These are phyloP conservation scores for Galerucella pusilla DNA, from an alignment of 2,888 invertebrate species.

Conservation along the genomic window DNA sequence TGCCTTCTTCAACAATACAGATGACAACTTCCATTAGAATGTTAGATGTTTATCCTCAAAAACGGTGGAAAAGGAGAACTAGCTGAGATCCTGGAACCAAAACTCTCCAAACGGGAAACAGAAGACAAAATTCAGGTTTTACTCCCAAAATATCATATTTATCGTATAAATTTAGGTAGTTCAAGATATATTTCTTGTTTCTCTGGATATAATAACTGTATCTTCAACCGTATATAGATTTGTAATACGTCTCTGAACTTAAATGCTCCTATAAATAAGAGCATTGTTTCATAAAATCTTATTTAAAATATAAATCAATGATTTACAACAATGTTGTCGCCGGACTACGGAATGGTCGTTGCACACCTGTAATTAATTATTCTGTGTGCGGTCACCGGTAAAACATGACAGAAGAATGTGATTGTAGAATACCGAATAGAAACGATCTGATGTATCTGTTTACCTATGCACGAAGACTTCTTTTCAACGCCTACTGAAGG, in stretches of 20 bases:
- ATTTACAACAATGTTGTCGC: slow-evolving; percentile 40
- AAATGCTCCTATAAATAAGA: slow-evolving; percentile 29
- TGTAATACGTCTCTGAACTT: slow-evolving; percentile 11
- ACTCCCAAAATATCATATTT: too few relatives aligned
- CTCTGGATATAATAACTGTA: too few relatives aligned
- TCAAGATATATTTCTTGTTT: too few relatives aligned
- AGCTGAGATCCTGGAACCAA: too few relatives aligned
- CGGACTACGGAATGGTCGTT: slow-evolving; percentile 29
- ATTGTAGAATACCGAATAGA: slow-evolving; percentile 22
- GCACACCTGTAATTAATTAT: slow-evolving; percentile 38
- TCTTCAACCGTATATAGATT: not conserved
- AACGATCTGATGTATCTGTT: not conserved
- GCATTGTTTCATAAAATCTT: slow-evolving; percentile 36
- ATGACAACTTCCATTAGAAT: too few relatives aligned
- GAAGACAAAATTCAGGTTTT: too few relatives aligned
- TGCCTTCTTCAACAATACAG: too few relatives aligned
- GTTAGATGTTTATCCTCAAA: too few relatives aligned
- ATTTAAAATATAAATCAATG: slow-evolving; percentile 42
- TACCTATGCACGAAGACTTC: not conserved
- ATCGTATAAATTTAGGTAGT: too few relatives aligned
- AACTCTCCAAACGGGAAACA: too few relatives aligned
- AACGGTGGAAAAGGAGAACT: too few relatives aligned
- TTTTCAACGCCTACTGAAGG: not conserved
- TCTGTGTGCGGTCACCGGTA: slow-evolving; percentile 37
- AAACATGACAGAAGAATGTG: slow-evolving; percentile 37